phyloP scores from a whole-genome alignment of 2,888 invertebrate genomes.

The Sarcophaga variegata region DNA sequence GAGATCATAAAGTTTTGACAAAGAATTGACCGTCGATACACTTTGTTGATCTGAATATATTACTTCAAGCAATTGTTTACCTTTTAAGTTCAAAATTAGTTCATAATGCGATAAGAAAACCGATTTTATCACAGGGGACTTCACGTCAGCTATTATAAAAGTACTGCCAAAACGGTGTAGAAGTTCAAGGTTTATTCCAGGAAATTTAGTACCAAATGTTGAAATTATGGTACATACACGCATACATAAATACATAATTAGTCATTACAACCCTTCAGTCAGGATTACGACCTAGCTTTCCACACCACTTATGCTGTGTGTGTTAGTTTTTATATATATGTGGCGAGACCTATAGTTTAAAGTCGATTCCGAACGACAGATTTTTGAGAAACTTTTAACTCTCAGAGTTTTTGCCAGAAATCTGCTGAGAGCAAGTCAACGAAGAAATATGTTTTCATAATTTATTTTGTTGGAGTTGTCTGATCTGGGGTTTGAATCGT shows the following conservation, averaged over 20 bases:
- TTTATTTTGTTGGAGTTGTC: too few species aligned
- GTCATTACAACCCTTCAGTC: too few species aligned
- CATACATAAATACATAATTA: constrained; percentile 32
- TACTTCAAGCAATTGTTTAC: constrained; percentile 9
- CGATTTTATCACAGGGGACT: constrained; percentile 44
- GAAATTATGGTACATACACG: constrained; percentile 39
- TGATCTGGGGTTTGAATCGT: not conserved
- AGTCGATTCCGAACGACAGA: too few species aligned
- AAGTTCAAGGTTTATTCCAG: constrained; percentile 44
- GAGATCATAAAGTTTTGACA: constrained; percentile 16
- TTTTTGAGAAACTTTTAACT: too few species aligned
- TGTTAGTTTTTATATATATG: too few species aligned
- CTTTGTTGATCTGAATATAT: constrained; percentile 26
- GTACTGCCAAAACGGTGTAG: constrained; percentile 45
- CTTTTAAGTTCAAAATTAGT: constrained; percentile 40
- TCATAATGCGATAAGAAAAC: constrained; percentile 44
- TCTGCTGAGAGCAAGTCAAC: too few species aligned
- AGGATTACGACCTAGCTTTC: too few species aligned
- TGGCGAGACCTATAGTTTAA: too few species aligned
- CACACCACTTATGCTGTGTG: too few species aligned
- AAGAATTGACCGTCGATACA: constrained; percentile 34
- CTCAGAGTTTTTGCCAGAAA: too few species aligned
- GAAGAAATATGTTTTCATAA: too few species aligned
- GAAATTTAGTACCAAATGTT: constrained; percentile 52
- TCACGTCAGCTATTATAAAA: constrained; percentile 55